phyloP scores from a whole-genome alignment of 2,888 invertebrate genomes.

The Copidosoma aretas region DNA sequence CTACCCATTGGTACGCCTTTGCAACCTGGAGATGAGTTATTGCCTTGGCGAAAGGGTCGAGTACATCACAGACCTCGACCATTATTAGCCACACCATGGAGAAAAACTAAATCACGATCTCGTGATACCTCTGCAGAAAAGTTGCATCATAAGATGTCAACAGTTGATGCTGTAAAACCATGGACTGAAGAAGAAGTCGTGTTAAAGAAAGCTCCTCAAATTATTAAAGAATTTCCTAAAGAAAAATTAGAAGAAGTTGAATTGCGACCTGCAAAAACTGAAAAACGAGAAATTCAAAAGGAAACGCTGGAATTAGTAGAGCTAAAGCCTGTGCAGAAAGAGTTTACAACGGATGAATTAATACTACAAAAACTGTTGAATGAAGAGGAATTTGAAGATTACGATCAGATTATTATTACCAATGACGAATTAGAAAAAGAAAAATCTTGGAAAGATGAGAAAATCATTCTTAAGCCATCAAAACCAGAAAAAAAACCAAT shows the following conservation, averaged over 20 bases:
- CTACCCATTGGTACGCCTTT: conserved; percentile 61
- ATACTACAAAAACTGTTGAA: conserved; percentile 38
- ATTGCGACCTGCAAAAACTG: conserved; percentile 67
- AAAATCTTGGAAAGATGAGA: conserved; percentile 47
- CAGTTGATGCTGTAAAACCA: conserved; percentile 49
- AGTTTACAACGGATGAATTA: conserved; percentile 40
- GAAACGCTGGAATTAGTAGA: conserved; percentile 49
- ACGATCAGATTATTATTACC: too few relatives aligned
- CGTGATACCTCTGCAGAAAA: conserved; percentile 54
- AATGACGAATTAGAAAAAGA: conserved; percentile 37
- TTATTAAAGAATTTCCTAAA: conserved; percentile 51
- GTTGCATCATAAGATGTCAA: conserved; percentile 40
- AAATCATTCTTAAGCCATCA: conserved; percentile 64
- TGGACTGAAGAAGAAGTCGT: conserved; percentile 60
- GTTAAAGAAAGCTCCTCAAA: conserved; percentile 56
- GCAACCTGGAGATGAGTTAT: conserved; percentile 63
- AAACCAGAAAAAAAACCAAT: conserved; percentile 60
- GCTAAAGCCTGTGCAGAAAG: conserved; percentile 49
- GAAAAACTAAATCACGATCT: conserved; percentile 49
- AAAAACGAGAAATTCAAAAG: conserved; percentile 52
- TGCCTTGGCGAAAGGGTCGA: conserved; percentile 65
- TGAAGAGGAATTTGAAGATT: conserved; percentile 39
- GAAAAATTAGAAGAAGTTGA: conserved; percentile 54
- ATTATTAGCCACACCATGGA: conserved; percentile 51
- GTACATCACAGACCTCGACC: conserved; percentile 50